Base-by-base conservation (phyloP, 2,888 invertebrate genomes). In the Hydriomena furcata region DNA sequence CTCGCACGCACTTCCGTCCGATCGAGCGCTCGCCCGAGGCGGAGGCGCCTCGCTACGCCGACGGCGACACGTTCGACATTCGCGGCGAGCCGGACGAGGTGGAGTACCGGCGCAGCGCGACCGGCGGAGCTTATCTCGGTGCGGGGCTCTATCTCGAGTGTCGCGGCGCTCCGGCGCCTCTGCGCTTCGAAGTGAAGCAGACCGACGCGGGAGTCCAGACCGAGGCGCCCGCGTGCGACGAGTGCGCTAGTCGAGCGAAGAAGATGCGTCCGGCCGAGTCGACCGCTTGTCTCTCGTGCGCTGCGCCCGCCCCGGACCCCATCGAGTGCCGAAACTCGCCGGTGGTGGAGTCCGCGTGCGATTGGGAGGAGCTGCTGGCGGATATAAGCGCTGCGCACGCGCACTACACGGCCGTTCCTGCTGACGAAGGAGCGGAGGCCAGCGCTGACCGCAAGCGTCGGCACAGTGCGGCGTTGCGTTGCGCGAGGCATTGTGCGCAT, bases 1-100 rank as follows among this genome's bases (percentile, higher is more conserved):
- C 94, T 58, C 93, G 93, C 58, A 96, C 96, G 50, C 97, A 97
- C 84, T 97, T 97, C 87, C 93, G 94, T 61, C 96, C 97, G 8
- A 96, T 97, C 64, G 92, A 93, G 65, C 92, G 92, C 65, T 91
- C 91, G 59, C 63, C 74, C 36, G 79, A 79, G 28, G 76, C 79
- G 38, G 80, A 76, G 53, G 64, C 63, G 45, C 52, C 77, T 71
- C 80, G 81, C 41, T 92, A 92, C 76, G 92, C 91, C 21, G 95
- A 95, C 80, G 95, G 95, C 38, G 93, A 94, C 63, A 94, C 94
- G 8, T 95, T 95, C 82, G 91, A 93, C 60, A 93, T 95, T 63
- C 82, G 88, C 63, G 91, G 89, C 66, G 92, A 91, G 63, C 84
- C 94, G 65, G 94, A 95, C 70, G 69, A 85, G 21, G 92, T 94